These are phyloP conservation scores for Erannis defoliaria DNA, from an alignment of 2,888 invertebrate species.

Conservation along the genomic window DNA sequence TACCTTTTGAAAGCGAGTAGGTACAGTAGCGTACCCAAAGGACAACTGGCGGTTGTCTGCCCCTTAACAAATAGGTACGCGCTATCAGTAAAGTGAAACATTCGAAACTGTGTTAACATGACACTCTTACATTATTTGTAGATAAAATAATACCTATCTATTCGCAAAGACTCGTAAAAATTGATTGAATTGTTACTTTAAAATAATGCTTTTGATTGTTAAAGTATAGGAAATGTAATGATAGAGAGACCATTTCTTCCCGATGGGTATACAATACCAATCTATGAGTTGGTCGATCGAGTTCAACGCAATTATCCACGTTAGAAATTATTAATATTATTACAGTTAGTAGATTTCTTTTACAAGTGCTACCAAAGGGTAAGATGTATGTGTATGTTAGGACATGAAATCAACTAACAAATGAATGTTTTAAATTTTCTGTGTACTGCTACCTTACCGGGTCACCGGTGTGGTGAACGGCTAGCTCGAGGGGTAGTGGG, in stretches of 20 bases:
- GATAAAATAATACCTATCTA: conserved; percentile 8
- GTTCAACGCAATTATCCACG: conserved; percentile 31
- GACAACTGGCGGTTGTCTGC: no score
- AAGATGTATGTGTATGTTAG: conserved; percentile 71
- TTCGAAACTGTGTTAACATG: no score
- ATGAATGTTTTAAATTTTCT: conserved; percentile 71
- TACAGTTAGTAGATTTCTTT: conserved; percentile 47
- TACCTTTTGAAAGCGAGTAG: no score
- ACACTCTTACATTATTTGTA: no score
- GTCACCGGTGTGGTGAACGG: no score
- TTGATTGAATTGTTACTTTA: background rate
- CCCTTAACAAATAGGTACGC: no score
- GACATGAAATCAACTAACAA: conserved; percentile 66
- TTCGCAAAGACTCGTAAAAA: conserved; percentile 3
- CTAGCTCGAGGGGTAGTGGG: no score
- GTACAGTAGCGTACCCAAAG: no score
- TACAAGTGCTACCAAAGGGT: conserved; percentile 51
- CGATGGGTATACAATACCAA: conserved; percentile 58
- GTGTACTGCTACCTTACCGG: no score
- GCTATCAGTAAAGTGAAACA: no score
- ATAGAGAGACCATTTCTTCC: conserved; percentile 38
- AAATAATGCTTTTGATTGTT: conserved; percentile 41
- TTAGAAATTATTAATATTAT: conserved; percentile 23
- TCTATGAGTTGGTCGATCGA: conserved; percentile 21
- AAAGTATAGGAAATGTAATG: conserved; percentile 6